Conservation (phyloP, 2,113 vertebrate species). For the Solea senegalensis region DNA sequence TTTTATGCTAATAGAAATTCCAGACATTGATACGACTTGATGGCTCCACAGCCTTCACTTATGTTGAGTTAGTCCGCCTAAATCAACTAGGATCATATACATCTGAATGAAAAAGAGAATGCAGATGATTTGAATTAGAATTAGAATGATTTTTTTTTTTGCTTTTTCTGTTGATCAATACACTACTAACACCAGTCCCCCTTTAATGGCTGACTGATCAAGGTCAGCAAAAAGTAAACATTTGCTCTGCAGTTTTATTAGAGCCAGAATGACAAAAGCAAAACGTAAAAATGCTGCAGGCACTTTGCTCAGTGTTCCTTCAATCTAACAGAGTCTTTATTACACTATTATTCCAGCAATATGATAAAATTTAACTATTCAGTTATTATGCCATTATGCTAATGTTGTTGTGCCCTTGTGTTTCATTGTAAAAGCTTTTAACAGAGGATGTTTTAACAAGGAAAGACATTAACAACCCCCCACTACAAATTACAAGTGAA, state of each 20-base stretch:
- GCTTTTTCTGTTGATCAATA: constrained; percentile 60
- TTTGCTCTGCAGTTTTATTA: constrained; percentile 31
- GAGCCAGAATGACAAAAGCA: constrained; percentile 22
- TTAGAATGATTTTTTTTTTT: neutral
- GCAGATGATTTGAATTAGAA: constrained; percentile 42
- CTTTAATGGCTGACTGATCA: constrained; percentile 33
- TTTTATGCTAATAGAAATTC: constrained; percentile 32
- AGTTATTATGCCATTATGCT: neutral
- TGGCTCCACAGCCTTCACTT: constrained; percentile 31
- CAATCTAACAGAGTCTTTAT: neutral
- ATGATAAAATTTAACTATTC: neutral
- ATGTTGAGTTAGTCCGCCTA: constrained; percentile 28
- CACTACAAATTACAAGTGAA: neutral
- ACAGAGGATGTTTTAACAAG: neutral
- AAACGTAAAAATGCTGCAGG: constrained; percentile 21
- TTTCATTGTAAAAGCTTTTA: neutral
- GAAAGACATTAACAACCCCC: neutral
- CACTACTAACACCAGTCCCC: constrained; percentile 40
- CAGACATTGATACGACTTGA: constrained; percentile 36
- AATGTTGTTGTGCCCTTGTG: neutral
- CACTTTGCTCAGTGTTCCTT: constrained; percentile 17
- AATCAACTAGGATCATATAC: too few relatives aligned
- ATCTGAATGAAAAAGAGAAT: constrained; percentile 23
- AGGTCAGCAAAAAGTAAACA: constrained; percentile 26
- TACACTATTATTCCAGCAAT: neutral